Base-by-base conservation (phyloP, 2,113 vertebrate species). In the Serinus canaria region DNA sequence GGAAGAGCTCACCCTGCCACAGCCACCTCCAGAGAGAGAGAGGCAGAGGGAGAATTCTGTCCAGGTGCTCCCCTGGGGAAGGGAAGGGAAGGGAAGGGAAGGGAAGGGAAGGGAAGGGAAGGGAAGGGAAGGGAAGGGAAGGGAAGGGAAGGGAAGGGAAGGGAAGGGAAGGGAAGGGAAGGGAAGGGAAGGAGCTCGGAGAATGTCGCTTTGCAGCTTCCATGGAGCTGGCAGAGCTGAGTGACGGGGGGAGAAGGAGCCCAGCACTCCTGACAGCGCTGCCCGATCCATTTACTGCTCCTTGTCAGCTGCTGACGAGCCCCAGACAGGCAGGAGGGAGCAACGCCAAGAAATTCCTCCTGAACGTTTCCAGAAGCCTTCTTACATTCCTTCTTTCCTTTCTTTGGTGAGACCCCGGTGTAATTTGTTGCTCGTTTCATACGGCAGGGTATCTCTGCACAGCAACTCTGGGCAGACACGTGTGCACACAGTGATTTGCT, bases 1-100 rank as follows among this genome's bases (percentile, higher is more conserved):
- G 44, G 2, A 2, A 37, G 64, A 37, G 49, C 53, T 16, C 55
- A 0, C 14, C 0, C 10, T 11, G 82, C 49, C 28, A 2, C 1
- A 22, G 64, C 69, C 15, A 30, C 39, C 39, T 20, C 11, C 33
- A 13, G 21, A 49, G 30, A 17, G 10, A 27, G 47, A 0, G 3
- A 22, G 44, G 43, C 11, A 10, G 4, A 23, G 73, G 31, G 39
- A 19, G 4, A 10, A n/a, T 4, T 7, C 50, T 15, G 67, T 18
- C 44, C 10, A 2, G 39, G 59, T 2, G 25, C 44, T 74, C 35
- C 31, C 76, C 47, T n/a, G 73, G 43, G 14, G 44, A 44, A 17
- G 19, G 17, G 35, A 20, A 50, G 25, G 46, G 44, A 6, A 50
- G 63, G 27, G 6, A 49, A 49, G 47, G 47, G 39, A 39, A 49